Evolutionary conservation across 2,113 vertebrate species (phyloP).

Genomic region (Lutjanus erythropterus): DNA sequence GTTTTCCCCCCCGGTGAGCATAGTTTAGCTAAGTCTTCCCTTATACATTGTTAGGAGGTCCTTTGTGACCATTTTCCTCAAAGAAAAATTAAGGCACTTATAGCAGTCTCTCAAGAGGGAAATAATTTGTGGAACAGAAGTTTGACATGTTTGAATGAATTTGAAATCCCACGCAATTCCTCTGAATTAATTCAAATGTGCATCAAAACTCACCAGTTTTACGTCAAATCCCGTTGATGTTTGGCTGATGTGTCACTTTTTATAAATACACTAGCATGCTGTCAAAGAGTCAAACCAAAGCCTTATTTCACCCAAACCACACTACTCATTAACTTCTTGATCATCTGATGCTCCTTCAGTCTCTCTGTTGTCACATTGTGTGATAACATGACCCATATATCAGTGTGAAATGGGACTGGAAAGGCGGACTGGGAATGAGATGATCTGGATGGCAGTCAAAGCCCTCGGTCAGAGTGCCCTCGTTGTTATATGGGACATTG

Average conservation of each 20-base stretch:
- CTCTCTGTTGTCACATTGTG: slow-evolving; percentile 51
- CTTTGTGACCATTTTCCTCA: too few species aligned
- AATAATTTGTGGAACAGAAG: too few species aligned
- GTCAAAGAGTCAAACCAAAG: slow-evolving; percentile 11
- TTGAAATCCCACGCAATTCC: too few species aligned
- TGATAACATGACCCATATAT: slow-evolving; percentile 69
- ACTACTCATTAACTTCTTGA: slow-evolving; percentile 41
- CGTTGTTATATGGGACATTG: slow-evolving; percentile 65
- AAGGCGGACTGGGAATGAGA: slow-evolving; percentile 68
- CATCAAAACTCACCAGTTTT: too few species aligned
- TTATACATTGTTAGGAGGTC: too few species aligned
- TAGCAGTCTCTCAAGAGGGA: too few species aligned
- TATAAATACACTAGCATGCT: not conserved
- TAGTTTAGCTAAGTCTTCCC: too few species aligned
- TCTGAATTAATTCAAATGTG: too few species aligned
- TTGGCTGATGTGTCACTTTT: not conserved
- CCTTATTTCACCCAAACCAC: slow-evolving; percentile 35
- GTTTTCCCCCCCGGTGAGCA: too few species aligned
- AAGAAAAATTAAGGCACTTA: too few species aligned
- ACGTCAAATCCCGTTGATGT: too few species aligned
- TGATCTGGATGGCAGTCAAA: slow-evolving; percentile 62
- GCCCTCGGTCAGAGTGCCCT: slow-evolving; percentile 64
- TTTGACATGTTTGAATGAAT: too few species aligned
- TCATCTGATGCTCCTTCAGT: slow-evolving; percentile 23
- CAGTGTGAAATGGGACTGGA: slow-evolving; percentile 61